phyloP scores from a whole-genome alignment of 2,797 vertebrate species.

The Margarornis squamiger region DNA sequence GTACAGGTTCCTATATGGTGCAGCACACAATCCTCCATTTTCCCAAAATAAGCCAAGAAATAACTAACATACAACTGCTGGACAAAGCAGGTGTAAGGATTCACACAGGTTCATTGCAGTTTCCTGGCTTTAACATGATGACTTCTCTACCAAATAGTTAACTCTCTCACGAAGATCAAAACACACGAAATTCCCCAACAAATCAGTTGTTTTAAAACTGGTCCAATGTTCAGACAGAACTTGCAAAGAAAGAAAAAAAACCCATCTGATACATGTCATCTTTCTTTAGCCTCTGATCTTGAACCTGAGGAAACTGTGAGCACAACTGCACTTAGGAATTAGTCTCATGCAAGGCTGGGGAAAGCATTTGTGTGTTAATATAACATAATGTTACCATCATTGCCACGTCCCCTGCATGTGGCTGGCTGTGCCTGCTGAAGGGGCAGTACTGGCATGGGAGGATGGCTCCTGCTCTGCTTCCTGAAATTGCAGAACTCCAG shows the following conservation, averaged over 20 bases:
- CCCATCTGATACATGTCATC: background rate
- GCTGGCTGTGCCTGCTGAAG: background rate
- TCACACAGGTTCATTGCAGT: background rate
- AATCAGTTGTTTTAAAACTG: background rate
- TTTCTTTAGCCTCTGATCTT: background rate
- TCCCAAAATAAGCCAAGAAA: background rate
- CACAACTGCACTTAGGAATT: background rate
- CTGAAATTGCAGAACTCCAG: background rate
- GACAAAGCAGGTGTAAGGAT: background rate
- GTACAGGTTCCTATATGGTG: background rate
- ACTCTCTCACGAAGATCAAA: background rate
- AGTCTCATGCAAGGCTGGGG: background rate
- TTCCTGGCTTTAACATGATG: background rate
- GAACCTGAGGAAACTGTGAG: background rate
- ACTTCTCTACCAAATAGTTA: background rate
- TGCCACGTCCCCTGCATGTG: background rate
- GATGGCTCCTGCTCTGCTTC: background rate
- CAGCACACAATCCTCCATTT: background rate
- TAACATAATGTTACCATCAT: background rate
- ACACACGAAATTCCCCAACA: background rate
- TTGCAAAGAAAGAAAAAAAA: background rate
- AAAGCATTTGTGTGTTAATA: background rate
- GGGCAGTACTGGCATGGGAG: background rate
- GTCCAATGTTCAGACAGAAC: background rate
- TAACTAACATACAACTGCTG: background rate